phyloP scores from a whole-genome alignment of 2,797 vertebrate genomes.

The Spinus olivaceus region DNA sequence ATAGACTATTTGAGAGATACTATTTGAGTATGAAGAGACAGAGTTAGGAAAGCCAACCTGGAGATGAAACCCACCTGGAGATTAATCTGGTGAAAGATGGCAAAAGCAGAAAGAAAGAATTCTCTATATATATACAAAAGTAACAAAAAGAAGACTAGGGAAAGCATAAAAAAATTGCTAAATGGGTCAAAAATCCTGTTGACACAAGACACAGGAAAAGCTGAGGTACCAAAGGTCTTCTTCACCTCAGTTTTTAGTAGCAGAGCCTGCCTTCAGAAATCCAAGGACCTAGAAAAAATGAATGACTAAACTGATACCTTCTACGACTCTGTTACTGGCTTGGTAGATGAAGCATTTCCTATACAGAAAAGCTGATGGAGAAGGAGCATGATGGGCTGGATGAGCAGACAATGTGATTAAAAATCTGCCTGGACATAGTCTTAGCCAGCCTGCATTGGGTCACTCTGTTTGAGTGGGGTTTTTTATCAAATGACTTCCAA shows the following conservation, averaged over 20 bases:
- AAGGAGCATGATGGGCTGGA: background rate
- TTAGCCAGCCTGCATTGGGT: background rate
- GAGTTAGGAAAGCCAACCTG: background rate
- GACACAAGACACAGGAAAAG: rapidly evolving
- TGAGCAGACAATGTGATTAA: background rate
- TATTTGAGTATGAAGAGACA: background rate
- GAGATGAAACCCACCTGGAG: background rate
- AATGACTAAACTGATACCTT: background rate
- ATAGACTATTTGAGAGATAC: background rate
- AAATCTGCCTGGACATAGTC: background rate
- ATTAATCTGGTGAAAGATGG: background rate
- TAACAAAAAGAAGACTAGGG: background rate
- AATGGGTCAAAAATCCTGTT: background rate
- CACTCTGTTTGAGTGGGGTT: rapidly evolving
- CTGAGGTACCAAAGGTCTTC: background rate
- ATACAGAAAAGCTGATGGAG: background rate
- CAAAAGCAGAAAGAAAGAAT: background rate
- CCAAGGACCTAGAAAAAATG: background rate
- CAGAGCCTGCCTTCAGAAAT: background rate
- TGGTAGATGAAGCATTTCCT: background rate
- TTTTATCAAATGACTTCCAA: background rate
- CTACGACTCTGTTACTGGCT: background rate
- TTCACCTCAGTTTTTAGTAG: background rate
- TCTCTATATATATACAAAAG: background rate
- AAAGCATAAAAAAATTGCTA: background rate